A percentile compares a stretch with the other conserved stretches of the same genome.
These are phyloP conservation scores for Rachycentron canadum DNA, from an alignment of 2,797 vertebrate species.

Conservation along the genomic window DNA sequence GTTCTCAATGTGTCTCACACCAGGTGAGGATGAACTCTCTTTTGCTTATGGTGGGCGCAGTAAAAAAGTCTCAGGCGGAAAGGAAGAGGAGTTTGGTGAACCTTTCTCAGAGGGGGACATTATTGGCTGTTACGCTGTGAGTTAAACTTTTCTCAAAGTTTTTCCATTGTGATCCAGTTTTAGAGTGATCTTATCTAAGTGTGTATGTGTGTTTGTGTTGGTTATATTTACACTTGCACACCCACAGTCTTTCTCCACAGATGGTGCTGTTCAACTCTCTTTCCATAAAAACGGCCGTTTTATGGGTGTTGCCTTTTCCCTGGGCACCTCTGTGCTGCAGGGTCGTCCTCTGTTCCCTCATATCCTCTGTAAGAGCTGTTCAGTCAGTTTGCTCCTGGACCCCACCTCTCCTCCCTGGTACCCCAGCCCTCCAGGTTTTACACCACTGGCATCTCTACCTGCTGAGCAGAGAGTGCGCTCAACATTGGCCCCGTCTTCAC, in stretches of 20 bases:
- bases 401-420: constrained; percentile 85
- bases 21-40: constrained; percentile 91
- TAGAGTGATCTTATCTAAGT: neutral
- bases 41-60: constrained; percentile 89
- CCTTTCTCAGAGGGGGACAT: constrained; percentile 89
- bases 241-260: constrained; percentile 84
- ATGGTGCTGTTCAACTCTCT: constrained; percentile 84
- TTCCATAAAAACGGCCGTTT: constrained; percentile 90
- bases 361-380: constrained; percentile 89
- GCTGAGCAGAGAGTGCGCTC: constrained; percentile 76
- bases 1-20: neutral
- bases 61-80: constrained; percentile 86
- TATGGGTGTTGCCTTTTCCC: constrained; percentile 87
- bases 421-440: constrained; percentile 82
- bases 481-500: constrained; percentile 74
- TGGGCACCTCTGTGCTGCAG: constrained; percentile 72
- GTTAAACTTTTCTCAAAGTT: constrained; percentile 50
- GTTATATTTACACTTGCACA: constrained; percentile 7
- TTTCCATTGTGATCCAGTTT: neutral
- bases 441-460: constrained; percentile 80
- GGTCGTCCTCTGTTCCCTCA: constrained; percentile 88
- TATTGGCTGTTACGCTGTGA: constrained; percentile 92
- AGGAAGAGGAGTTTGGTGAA: constrained; percentile 89
- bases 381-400: constrained; percentile 87
- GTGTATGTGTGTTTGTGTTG: neutral